Conservation (phyloP, 2,113 vertebrate genomes). For the Cottus gobio region DNA sequence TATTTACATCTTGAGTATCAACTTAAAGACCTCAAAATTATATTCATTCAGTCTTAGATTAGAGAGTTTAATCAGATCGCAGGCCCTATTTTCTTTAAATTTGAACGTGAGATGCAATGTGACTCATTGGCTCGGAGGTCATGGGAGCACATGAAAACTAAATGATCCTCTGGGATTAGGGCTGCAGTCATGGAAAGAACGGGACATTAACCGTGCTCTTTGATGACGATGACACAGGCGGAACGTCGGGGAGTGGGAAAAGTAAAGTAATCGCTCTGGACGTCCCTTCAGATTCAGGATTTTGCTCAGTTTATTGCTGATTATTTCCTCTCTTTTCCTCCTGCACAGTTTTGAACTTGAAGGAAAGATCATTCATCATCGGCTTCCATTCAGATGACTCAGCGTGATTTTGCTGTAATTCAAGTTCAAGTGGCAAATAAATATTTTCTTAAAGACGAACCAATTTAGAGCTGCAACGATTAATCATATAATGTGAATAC, state of each 20-base stretch:
- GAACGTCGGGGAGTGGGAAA: constrained; percentile 53
- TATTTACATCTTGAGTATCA: constrained; percentile 9
- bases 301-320: not conserved
- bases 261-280: not conserved
- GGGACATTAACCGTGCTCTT: constrained; percentile 46
- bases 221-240: constrained; percentile 65
- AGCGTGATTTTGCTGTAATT: not conserved
- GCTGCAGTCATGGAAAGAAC: constrained; percentile 73
- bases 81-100: not conserved
- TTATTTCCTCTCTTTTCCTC: constrained; percentile 16
- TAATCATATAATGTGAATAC: not conserved
- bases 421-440: not conserved
- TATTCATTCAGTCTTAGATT: not conserved
- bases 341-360: not conserved
- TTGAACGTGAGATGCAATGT: not conserved
- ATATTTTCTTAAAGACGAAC: not conserved
- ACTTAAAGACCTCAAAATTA: not conserved
- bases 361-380: not conserved
- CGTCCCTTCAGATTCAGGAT: constrained; percentile 6
- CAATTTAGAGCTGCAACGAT: not conserved
- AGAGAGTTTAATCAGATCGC: not conserved
- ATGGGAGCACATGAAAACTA: constrained; percentile 50
- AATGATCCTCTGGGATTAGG: constrained; percentile 60
- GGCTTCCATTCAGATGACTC: not conserved
- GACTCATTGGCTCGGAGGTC: constrained; percentile 43